Base-by-base conservation (phyloP, 2,888 invertebrate genomes). In the Vanessa cardui region DNA sequence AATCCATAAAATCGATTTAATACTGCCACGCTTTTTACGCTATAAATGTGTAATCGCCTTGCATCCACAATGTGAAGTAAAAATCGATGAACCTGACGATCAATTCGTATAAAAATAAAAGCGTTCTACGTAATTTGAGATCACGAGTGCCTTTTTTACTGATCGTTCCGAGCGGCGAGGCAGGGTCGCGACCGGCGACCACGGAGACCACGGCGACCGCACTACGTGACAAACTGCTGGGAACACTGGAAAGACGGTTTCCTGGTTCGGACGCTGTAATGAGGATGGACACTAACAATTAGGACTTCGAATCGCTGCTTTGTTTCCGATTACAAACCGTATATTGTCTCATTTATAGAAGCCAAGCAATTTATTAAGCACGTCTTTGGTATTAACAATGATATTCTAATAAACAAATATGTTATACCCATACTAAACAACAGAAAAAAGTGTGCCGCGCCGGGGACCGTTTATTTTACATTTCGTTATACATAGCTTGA, bases 181-280 rank as follows among this genome's bases (percentile, higher is more conserved):
- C 78, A 76, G 83, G 87, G 87, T 87, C 87, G 85, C 84, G 85
- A 84, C 85, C 83, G 82, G 75, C 73, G 73, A 72, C 71, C 75
- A 66, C 69, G 61, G 74, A 68, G 76, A 76, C 74, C 76, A 69
- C 75, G 70, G 64, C 72, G 76, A 77, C 80, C 77, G 77, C 80
- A 76, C 77, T 77, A 88, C 88, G 88, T 87, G 88, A 85, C 86
- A 78, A 78, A 76, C 74, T 78, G 80, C 77, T 86, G 86, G 84
- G 86, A 84, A 87, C 80, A 74, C 69, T 71, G 73, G 76, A 72
- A 77, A 77, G 78, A 82, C 82, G 71, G 72, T 78, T 87, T 87
- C 86, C 86, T 84, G 82, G 77, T 72, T 67, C 69, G 67, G 31
- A 50, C 52, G 52, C 46, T 58, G 62, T 71, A 72, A 71, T 64